Conservation (phyloP, 1,140 invertebrate genomes). For the Archivesica marissinica region DNA sequence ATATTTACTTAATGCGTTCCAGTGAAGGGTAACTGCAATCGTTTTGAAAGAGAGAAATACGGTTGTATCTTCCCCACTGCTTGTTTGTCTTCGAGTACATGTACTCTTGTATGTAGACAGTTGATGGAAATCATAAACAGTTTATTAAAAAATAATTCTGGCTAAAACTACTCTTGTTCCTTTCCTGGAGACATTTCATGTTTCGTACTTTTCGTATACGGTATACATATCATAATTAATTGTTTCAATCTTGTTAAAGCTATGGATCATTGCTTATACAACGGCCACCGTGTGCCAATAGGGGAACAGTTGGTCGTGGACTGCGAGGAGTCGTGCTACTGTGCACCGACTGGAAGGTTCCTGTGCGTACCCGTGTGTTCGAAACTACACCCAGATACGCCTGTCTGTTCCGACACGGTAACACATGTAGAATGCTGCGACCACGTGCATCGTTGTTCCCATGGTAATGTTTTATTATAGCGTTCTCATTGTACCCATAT, state of each 20-base stretch:
- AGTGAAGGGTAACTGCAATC: no score
- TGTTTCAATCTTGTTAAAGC: constrained; percentile 37
- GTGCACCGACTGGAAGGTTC: constrained; percentile 19
- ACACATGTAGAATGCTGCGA: constrained; percentile 15
- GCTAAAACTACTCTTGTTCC: no score
- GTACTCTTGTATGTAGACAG: no score
- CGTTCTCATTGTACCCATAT: not conserved
- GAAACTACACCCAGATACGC: not conserved
- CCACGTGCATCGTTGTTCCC: not conserved
- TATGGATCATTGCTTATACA: constrained; percentile 38
- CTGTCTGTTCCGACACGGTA: not conserved
- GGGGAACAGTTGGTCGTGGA: constrained; percentile 34
- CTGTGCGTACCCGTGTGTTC: constrained; percentile 32
- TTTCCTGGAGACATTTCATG: no score
- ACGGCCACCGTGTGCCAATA: constrained; percentile 8
- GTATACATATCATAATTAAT: no score
- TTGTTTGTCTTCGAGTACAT: no score
- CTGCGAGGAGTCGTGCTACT: constrained; percentile 46
- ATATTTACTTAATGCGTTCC: no score
- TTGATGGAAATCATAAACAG: no score
- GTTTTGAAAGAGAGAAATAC: no score
- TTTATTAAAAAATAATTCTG: no score
- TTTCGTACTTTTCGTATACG: no score
- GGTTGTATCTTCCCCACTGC: no score
- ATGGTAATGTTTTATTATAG: not conserved